A percentile compares a stretch with the other conserved stretches of the same genome.
These are phyloP conservation scores for Hesperia comma DNA, from an alignment of 2,888 invertebrate species.

Conservation along the genomic window DNA sequence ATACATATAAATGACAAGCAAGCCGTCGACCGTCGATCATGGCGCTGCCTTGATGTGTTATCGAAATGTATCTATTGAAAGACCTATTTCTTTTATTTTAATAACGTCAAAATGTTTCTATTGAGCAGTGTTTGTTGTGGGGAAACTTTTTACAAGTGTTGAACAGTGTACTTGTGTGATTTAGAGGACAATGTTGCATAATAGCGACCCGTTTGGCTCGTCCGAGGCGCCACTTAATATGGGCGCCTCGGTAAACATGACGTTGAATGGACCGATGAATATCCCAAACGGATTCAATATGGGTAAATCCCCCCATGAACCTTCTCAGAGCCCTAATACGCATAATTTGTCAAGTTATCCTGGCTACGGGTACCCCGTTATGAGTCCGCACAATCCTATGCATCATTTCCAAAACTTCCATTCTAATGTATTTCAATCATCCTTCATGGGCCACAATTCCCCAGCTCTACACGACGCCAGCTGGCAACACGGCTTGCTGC, in stretches of 20 bases:
- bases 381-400: constrained; percentile 44
- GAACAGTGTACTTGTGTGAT: constrained; percentile 17
- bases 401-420: constrained; percentile 56
- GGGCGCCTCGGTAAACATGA: constrained; percentile 62
- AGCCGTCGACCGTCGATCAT: constrained; percentile 30
- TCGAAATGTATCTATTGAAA: constrained; percentile 3
- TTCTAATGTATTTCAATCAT: constrained; percentile 52
- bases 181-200: constrained; percentile 65
- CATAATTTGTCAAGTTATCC: constrained; percentile 59
- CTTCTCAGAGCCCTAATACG: constrained; percentile 49
- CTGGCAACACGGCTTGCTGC: constrained; percentile 59
- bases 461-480: constrained; percentile 47
- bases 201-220: constrained; percentile 68
- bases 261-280: constrained; percentile 57
- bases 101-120: constrained; percentile 27
- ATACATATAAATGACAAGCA: constrained; percentile 19
- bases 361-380: constrained; percentile 55
- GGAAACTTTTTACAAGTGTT: constrained; percentile 11
- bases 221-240: constrained; percentile 66
- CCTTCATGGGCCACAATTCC: constrained; percentile 51
- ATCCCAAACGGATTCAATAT: constrained; percentile 62
- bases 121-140: constrained; percentile 11
- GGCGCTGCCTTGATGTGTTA: constrained; percentile 25
- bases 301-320: constrained; percentile 59
- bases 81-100: neutral